Conservation (phyloP, 2,113 vertebrate genomes). For the Cephalophus harveyi region DNA sequence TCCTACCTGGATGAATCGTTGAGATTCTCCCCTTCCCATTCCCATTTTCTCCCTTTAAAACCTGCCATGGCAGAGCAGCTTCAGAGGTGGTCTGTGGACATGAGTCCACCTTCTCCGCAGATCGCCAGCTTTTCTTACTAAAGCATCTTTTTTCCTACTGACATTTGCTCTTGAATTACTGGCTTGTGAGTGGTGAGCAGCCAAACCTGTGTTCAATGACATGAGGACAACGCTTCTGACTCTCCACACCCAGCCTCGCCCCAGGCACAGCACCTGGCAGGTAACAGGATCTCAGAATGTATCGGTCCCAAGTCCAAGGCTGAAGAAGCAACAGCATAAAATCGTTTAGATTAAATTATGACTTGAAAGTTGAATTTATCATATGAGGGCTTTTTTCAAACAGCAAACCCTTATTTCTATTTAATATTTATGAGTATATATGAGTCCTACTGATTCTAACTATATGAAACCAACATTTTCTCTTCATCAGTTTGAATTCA, state of each 20-base stretch:
- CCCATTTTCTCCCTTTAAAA: not conserved
- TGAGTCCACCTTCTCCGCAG: not conserved
- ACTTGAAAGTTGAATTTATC: not conserved
- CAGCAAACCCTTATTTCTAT: not conserved
- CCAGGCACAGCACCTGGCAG: not conserved
- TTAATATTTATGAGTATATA: not conserved
- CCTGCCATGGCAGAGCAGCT: not conserved
- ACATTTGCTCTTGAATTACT: not conserved
- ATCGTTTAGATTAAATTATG: not conserved
- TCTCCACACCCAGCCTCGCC: rapidly evolving
- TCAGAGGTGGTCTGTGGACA: not conserved
- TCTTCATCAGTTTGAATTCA: not conserved
- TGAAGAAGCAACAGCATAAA: not conserved
- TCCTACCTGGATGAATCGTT: not conserved
- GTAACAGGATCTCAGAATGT: not conserved
- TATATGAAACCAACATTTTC: not conserved
- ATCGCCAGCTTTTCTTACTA: not conserved
- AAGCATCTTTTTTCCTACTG: not conserved
- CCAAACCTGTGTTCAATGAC: not conserved
- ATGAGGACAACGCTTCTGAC: not conserved
- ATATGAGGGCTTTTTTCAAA: not conserved
- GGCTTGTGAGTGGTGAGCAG: not conserved
- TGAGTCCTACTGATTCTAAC: not conserved
- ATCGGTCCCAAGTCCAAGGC: not conserved
- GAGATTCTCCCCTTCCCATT: not conserved